These are phyloP conservation scores for Kradibia gibbosae DNA, from an alignment of 1,140 invertebrate genomes.

Conservation along the genomic window DNA sequence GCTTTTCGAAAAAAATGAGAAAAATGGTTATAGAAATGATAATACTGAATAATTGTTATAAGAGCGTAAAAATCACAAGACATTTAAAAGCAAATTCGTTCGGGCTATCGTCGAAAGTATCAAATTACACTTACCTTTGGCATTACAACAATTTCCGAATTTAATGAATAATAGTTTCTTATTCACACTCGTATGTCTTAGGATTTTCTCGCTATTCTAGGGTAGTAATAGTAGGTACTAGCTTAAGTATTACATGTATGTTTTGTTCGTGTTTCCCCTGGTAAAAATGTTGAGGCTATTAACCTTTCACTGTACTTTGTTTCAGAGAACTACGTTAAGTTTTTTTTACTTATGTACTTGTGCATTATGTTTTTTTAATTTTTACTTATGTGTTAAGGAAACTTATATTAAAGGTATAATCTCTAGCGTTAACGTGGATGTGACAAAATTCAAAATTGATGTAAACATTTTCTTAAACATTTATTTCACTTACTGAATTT, in stretches of 20 bases:
- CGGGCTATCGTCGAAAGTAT: conserved; percentile 43
- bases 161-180: conserved; percentile 43
- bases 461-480: conserved; percentile 65
- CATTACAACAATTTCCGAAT: conserved; percentile 43
- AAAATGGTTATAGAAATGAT: conserved; percentile 29
- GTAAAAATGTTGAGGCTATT: conserved; percentile 73
- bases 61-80: conserved; percentile 71
- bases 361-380: conserved; percentile 58
- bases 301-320: conserved; percentile 62
- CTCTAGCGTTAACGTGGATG: conserved; percentile 66
- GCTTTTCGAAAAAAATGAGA: conserved; percentile 45
- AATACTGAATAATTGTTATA: conserved; percentile 65
- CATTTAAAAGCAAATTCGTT: conserved; percentile 58
- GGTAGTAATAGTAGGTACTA: conserved; percentile 67
- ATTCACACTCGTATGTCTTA: conserved; percentile 64
- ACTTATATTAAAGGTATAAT: conserved; percentile 66
- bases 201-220: conserved; percentile 72
- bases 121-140: conserved; percentile 46
- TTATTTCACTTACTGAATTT: conserved; percentile 67
- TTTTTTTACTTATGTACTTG: conserved; percentile 57
- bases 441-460: conserved; percentile 73
- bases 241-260: conserved; percentile 71
- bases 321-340: conserved; percentile 64
- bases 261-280: conserved; percentile 72
- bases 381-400: conserved; percentile 58